A percentile compares a stretch with the other conserved stretches of the same genome.
Conservation (phyloP, 2,797 vertebrate species). For the Limnodromus scolopaceus region DNA sequence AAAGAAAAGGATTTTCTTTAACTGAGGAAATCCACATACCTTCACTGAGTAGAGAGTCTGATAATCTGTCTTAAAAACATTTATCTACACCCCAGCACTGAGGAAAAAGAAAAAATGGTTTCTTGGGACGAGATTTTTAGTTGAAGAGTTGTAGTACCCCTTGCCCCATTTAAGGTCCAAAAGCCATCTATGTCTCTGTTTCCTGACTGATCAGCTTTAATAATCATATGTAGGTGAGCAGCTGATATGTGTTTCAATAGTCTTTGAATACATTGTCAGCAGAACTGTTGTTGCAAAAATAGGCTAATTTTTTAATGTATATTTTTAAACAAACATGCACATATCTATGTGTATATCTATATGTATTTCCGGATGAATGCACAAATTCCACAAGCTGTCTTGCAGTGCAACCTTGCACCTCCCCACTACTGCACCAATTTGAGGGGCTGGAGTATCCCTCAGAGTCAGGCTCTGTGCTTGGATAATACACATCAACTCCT, state of each 20-base stretch:
- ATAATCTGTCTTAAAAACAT: neutral
- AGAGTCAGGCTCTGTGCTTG: neutral
- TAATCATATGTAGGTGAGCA: neutral
- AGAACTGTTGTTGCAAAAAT: neutral
- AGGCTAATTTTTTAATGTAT: neutral
- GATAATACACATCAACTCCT: neutral
- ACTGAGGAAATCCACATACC: neutral
- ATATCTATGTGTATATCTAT: neutral
- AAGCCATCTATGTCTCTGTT: neutral
- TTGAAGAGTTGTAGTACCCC: neutral
- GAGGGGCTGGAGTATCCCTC: neutral
- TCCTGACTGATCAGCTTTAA: neutral
- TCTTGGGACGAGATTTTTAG: neutral
- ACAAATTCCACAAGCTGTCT: neutral
- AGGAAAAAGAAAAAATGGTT: neutral
- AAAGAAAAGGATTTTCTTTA: neutral
- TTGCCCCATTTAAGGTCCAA: neutral
- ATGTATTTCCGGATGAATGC: neutral
- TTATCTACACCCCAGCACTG: neutral
- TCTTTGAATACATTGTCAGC: neutral
- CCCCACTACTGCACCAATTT: neutral
- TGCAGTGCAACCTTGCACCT: neutral
- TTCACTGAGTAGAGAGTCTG: neutral
- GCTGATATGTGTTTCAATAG: neutral
- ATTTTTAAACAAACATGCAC: neutral